Evolutionary conservation across 2,888 invertebrate species (phyloP).

Genomic region (Bedellia somnulentella): DNA sequence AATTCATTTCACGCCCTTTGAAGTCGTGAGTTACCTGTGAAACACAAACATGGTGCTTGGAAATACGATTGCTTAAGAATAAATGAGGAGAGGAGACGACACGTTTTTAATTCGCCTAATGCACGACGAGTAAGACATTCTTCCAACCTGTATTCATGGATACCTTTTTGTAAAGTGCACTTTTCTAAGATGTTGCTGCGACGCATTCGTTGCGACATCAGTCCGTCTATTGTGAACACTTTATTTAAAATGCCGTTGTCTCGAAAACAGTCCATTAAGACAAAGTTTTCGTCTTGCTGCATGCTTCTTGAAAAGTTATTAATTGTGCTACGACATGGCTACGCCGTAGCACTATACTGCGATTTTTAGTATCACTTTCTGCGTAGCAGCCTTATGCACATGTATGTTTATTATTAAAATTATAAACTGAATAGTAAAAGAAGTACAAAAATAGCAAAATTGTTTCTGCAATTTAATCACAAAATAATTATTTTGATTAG

Average conservation of each 20-base stretch:
- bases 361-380: background rate
- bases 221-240: slow-evolving; percentile 41
- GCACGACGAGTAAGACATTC: slow-evolving; percentile 23
- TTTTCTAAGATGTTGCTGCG: slow-evolving; percentile 30
- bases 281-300: slow-evolving; percentile 9
- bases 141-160: slow-evolving; percentile 13
- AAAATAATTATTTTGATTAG: slow-evolving; percentile 52
- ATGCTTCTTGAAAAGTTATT: slow-evolving; percentile 1
- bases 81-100: slow-evolving; percentile 35
- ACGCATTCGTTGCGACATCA: slow-evolving; percentile 22
- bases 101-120: slow-evolving; percentile 56
- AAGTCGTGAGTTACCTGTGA: no score
- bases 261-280: slow-evolving; percentile 24
- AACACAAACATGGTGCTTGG: no score
- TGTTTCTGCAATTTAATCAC: no score
- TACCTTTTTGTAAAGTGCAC: slow-evolving; percentile 42
- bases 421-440: background rate
- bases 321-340: slow-evolving; percentile 5
- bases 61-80: slow-evolving; percentile 25
- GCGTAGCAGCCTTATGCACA: background rate
- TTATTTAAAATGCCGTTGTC: slow-evolving; percentile 31
- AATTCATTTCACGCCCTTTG: slow-evolving; percentile 46
- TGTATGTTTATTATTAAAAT: background rate
- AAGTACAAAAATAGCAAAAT: slow-evolving; percentile 2
- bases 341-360: slow-evolving; percentile 2